These are phyloP conservation scores for Myotis findleyi DNA, from an alignment of 2,797 vertebrate genomes.

Conservation along the genomic window DNA sequence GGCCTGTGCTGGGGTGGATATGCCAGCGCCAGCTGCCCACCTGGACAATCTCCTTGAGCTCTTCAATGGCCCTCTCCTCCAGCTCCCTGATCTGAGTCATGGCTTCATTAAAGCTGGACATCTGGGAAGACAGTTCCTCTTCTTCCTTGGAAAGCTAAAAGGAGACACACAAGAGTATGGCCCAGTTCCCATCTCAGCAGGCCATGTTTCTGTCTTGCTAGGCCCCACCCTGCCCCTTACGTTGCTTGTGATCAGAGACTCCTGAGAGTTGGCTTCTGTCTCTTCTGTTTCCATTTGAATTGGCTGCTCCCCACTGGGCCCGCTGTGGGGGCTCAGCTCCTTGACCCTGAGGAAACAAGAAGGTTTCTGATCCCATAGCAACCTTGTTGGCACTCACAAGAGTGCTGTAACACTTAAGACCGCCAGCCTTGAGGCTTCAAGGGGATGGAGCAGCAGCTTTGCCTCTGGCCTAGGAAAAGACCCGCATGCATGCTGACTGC, in stretches of 20 bases:
- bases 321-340: slow-evolving; percentile 91
- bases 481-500: not conserved
- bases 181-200: not conserved
- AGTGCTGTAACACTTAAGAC: not conserved
- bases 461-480: not conserved
- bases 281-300: slow-evolving; percentile 86
- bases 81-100: slow-evolving; percentile 90
- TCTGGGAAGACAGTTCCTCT: slow-evolving; percentile 85
- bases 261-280: slow-evolving; percentile 60
- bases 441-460: not conserved
- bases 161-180: not conserved
- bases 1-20: not conserved
- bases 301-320: slow-evolving; percentile 80
- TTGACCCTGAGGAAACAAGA: slow-evolving; percentile 91
- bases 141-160: slow-evolving; percentile 85
- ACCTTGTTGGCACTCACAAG: not conserved
- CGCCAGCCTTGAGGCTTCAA: not conserved
- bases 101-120: slow-evolving; percentile 90
- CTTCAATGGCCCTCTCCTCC: slow-evolving; percentile 91
- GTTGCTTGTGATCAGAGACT: slow-evolving; percentile 33
- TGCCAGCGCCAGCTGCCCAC: slow-evolving; percentile 72
- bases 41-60: slow-evolving; percentile 90
- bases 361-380: not conserved
- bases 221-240: slow-evolving; percentile 76
- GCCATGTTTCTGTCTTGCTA: not conserved